Evolutionary conservation across 2,888 invertebrate species (phyloP).

Genomic region (Octodonta nipae): DNA sequence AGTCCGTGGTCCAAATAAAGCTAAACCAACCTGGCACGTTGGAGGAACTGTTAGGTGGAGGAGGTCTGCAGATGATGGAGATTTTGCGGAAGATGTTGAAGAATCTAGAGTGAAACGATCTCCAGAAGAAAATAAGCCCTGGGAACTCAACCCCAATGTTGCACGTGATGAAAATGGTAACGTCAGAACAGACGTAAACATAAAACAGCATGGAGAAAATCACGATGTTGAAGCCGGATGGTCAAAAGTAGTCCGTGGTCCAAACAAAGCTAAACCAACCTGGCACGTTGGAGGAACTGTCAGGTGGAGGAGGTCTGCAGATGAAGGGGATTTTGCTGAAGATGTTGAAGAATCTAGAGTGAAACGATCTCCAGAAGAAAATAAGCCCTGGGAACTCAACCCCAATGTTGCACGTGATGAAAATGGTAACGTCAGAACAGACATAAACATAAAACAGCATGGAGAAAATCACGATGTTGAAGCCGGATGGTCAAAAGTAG

Average conservation of each 20-base stretch:
- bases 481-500: constrained; percentile 13
- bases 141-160: constrained; percentile 10
- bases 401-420: constrained; percentile 9
- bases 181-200: constrained; percentile 8
- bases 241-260: constrained; percentile 12
- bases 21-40: constrained; percentile 14
- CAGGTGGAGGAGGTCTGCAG: constrained; percentile 7
- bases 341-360: neutral
- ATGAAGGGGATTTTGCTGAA: neutral
- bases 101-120: constrained; percentile 1
- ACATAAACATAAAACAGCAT: constrained; percentile 9
- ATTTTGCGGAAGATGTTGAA: neutral
- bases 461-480: constrained; percentile 12
- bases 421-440: constrained; percentile 10
- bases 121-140: constrained; percentile 3
- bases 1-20: constrained; percentile 10
- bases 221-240: constrained; percentile 12
- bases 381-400: constrained; percentile 10
- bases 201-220: constrained; percentile 9
- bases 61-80: neutral
- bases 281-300: constrained; percentile 12
- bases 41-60: constrained; percentile 10
- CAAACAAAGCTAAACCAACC: constrained; percentile 13
- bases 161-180: constrained; percentile 10
- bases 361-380: neutral